Conservation (phyloP, 2,113 vertebrate species). For the Malurus elegans region DNA sequence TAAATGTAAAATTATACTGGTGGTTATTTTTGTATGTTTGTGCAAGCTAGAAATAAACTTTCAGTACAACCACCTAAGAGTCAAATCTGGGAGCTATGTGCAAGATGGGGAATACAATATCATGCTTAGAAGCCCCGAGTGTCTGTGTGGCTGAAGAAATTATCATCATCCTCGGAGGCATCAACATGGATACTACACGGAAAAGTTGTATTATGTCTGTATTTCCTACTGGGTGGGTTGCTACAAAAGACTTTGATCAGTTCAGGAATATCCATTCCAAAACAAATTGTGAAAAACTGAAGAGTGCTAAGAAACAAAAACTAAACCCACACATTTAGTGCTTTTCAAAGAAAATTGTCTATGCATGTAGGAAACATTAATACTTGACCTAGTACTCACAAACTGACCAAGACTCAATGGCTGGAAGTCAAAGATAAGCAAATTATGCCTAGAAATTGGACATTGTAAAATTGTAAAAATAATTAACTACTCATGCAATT, state of each 20-base stretch:
- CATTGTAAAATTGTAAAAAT: background rate
- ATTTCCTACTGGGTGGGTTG: background rate
- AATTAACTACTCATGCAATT: background rate
- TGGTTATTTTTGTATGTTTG: background rate
- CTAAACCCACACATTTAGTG: background rate
- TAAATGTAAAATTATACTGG: background rate
- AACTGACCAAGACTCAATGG: background rate
- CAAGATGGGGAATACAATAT: background rate
- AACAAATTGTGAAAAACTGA: background rate
- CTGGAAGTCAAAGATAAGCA: background rate
- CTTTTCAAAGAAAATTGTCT: background rate
- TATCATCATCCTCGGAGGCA: background rate
- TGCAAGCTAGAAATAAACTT: background rate
- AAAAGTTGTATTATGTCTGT: background rate
- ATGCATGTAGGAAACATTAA: background rate
- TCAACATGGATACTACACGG: fast-evolving
- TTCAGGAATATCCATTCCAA: background rate
- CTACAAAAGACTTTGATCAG: background rate
- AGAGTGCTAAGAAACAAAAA: background rate
- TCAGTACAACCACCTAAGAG: fast-evolving
- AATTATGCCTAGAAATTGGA: background rate
- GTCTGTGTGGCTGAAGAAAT: background rate
- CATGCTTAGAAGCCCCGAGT: background rate
- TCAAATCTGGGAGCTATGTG: background rate
- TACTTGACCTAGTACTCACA: background rate